Evolutionary conservation across 2,888 invertebrate species (phyloP), one percentile per base, ranked within the genome.

Genomic region (Lycia hirtaria): DNA sequence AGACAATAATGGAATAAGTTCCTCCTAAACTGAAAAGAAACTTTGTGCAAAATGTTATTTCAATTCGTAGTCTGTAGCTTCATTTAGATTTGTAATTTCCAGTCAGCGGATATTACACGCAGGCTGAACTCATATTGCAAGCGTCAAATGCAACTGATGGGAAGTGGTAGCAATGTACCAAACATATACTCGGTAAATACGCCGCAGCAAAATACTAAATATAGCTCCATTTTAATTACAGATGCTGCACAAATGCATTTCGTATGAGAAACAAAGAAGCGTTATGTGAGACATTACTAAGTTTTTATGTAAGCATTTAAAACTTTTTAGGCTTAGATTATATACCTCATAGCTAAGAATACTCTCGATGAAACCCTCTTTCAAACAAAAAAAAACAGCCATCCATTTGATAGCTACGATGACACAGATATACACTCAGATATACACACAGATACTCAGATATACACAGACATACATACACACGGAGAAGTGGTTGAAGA

Each of bases 51-150:
- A 20, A 12, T 38, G 22, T 38, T 38, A 38, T 38, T 20, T 20
- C 10, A 12, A 10, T 28, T 33, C n/a, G 48, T 26, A 69, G 73
- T 68, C 75, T 76, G 73, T 74, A 74, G 79, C 80, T 82, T 82
- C 85, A 83, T 87, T 82, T 83, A 73, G 75, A 71, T 72, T 73
- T 65, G 75, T 83, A 85, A 87, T 86, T 85, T 86, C 84, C 87
- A 81, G 73, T 76, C 67, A 78, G 78, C 57, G 86, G 87, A 87
- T 84, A 87, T 87, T 83, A 82, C 68, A 61, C 56, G 70, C 73
- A 65, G 66, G 68, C 55, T 53, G 58, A 78, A 78, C 73, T 69
- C 74, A 68, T 72, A 72, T 67, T 67, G 76, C 75, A 73, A 52
- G 48, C 61, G 62, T 61, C 60, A 61, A 59, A 60, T 61, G 59